Evolutionary conservation across 2,888 invertebrate genomes (phyloP).

Genomic region (Tanypteryx hageni): DNA sequence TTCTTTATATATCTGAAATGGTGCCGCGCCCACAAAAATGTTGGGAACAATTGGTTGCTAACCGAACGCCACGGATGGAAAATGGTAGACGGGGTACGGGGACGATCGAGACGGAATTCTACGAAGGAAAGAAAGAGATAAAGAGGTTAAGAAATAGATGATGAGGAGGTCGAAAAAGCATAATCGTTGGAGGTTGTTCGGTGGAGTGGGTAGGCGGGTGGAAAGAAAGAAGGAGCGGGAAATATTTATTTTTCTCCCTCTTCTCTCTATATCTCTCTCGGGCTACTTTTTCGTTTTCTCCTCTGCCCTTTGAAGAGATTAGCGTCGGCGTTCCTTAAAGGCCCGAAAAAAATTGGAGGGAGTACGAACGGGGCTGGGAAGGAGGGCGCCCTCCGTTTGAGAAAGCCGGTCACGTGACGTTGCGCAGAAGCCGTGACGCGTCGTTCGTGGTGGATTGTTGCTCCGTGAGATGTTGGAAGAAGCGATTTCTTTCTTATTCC

Average conservation of each 20-base stretch:
- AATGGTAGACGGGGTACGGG: too few relatives aligned
- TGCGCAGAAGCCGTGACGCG: conserved; percentile 53
- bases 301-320: conserved; percentile 51
- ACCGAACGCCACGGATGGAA: too few relatives aligned
- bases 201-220: background rate
- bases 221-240: background rate
- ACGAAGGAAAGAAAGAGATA: too few relatives aligned
- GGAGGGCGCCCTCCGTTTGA: background rate
- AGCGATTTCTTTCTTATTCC: conserved; percentile 21
- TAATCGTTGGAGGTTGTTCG: background rate
- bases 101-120: too few relatives aligned
- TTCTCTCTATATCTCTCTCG: background rate
- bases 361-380: too few relatives aligned
- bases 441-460: conserved; percentile 60
- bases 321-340: conserved; percentile 59
- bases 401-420: conserved; percentile 53
- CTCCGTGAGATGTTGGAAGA: conserved; percentile 45
- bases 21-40: too few relatives aligned
- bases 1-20: too few relatives aligned
- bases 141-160: background rate
- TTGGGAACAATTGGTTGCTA: too few relatives aligned
- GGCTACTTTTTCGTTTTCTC: background rate
- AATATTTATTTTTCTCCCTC: conserved; percentile 29
- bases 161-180: background rate
- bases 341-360: background rate